A percentile compares a stretch with the other conserved stretches of the same genome.
phyloP scores from a whole-genome alignment of 1,140 invertebrate genomes.

The Drosophila ironensis region DNA sequence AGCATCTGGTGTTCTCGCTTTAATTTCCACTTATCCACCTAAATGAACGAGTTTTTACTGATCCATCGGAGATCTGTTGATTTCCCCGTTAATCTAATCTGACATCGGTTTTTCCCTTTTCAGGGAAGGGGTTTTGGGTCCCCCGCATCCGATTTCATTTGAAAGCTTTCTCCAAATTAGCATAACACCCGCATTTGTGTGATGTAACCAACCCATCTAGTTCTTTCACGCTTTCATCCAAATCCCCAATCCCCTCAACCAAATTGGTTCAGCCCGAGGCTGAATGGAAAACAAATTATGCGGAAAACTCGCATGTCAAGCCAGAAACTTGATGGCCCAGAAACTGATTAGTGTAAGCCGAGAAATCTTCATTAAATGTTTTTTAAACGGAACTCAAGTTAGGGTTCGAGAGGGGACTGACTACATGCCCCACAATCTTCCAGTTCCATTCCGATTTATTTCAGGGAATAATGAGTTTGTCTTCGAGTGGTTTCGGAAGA shows the following conservation, averaged over 20 bases:
- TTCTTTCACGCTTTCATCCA: slow-evolving; percentile 18
- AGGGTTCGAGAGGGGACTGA: neutral
- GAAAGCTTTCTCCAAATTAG: slow-evolving; percentile 26
- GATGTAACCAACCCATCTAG: slow-evolving; percentile 5
- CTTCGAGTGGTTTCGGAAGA: too few relatives aligned
- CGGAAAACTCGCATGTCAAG: slow-evolving; percentile 21
- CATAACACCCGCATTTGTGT: slow-evolving; percentile 34
- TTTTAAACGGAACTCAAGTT: neutral
- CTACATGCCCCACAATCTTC: neutral
- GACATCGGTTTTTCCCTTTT: neutral
- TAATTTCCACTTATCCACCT: too few relatives aligned
- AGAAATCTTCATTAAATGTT: slow-evolving; percentile 9
- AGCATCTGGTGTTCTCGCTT: too few relatives aligned
- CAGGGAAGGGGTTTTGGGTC: too few relatives aligned
- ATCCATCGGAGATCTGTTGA: too few relatives aligned
- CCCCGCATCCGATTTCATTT: slow-evolving; percentile 5
- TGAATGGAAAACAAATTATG: slow-evolving; percentile 32
- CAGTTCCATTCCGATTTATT: slow-evolving; percentile 3
- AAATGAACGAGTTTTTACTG: neutral
- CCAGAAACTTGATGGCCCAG: slow-evolving; percentile 1
- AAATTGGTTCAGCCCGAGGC: too few relatives aligned
- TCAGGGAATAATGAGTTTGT: too few relatives aligned
- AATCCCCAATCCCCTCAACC: neutral
- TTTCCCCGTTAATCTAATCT: neutral
- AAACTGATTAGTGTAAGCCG: neutral